Evolutionary conservation across 2,113 vertebrate genomes (phyloP), one percentile per base, ranked within the genome.

Genomic region (Thamnophis sirtalis): DNA sequence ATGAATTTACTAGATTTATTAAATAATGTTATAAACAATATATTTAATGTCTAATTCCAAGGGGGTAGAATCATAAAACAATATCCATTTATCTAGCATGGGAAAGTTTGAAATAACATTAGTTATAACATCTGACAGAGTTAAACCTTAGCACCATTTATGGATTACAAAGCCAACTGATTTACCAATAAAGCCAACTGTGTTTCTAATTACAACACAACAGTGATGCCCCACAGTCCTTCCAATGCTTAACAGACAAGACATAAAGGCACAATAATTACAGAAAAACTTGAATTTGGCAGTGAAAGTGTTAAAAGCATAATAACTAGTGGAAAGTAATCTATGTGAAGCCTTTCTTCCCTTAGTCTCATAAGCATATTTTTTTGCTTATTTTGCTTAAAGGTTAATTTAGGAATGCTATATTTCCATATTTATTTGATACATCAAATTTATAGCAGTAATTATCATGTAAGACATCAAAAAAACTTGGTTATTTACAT

Each of bases 1-100:
- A 92, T 89, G 87, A 73, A 93, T 95, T 91, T 88, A 91, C 68
- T 89, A 91, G 86, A 95, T 68, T 7, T 3, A 86, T 21, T 91
- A 89, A 93, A 91, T 92, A 85, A 88, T 4, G 1, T 24, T 43
- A 49, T 87, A 93, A 15, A 86, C 68, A 90, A 54, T 84, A 68
- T 38, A 24, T 28, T 54, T 24, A 85, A 89, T 89, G 63, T 38
- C 51, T 15, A 90, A 50, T 33, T 90, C 17, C 33, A 58, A 89
- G 48, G 51, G 94, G 87, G 55, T 21, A 89, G 84, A 51, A 91
- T 13, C 10, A 63, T 49, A 85, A 86, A 60, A 86, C 43, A 48
- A 49, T 49, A 48, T 89, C 84, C 54, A n/a, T 88, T 88, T 88
- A 63, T 92, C 89, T 92, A 88, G 60, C 53, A n/a, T n/a, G 53